These are phyloP conservation scores for Salvelinus fontinalis DNA, from an alignment of 2,113 vertebrate genomes.

Conservation along the genomic window DNA sequence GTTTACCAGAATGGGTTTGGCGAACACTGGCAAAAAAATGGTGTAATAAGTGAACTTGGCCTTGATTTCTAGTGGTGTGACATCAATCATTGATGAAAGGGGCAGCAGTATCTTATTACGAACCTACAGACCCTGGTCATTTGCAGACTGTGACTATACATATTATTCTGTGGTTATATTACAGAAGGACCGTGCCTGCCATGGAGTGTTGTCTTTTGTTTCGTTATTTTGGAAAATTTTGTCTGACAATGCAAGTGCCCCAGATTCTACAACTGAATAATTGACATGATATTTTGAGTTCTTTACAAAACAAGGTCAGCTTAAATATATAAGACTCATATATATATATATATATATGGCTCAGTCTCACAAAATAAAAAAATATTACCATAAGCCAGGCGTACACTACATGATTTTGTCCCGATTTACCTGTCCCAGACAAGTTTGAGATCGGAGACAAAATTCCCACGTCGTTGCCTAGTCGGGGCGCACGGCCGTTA, in stretches of 20 bases:
- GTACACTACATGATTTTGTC: no score
- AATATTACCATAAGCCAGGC: background rate
- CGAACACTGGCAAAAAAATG: background rate
- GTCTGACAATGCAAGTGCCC: background rate
- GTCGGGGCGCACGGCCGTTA: no score
- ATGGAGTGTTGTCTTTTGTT: constrained; percentile 7
- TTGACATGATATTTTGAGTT: background rate
- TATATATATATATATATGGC: background rate
- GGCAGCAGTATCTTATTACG: background rate
- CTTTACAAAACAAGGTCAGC: constrained; percentile 1
- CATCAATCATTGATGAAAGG: background rate
- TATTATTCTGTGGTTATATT: constrained; percentile 1
- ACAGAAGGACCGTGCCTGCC: background rate
- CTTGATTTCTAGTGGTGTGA: background rate
- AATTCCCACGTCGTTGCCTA: no score
- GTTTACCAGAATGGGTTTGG: background rate
- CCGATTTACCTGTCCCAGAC: no score
- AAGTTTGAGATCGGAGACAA: no score
- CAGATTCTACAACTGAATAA: background rate
- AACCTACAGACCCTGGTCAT: background rate
- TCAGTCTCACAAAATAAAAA: background rate
- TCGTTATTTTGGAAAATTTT: no score
- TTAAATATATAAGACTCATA: background rate
- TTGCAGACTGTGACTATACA: background rate
- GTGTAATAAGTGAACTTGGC: background rate